Base-by-base conservation (phyloP, 2,113 vertebrate species). In the Phoxinus phoxinus region DNA sequence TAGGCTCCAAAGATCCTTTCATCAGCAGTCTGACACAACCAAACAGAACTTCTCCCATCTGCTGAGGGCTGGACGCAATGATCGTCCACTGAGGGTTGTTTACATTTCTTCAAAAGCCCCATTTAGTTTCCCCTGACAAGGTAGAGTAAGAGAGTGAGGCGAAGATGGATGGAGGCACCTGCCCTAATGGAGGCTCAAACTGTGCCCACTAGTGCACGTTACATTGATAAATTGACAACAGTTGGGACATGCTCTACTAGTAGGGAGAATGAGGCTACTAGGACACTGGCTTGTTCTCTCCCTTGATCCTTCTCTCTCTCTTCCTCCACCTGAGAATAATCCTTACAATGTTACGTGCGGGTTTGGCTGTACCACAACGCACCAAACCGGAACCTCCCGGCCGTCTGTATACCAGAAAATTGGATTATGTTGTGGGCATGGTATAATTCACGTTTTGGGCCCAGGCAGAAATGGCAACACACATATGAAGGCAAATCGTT, bases 201-300 rank as follows among this genome's bases (percentile, higher is more conserved):
- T 99, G 98, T 98, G 97, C 97, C 97, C 96, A 99, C 96, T 95
- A 97, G 97, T 96, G 97, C 97, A 98, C 95, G 95, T 93, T 98
- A 99, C 97, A 96, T 96, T 99, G 98, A 99, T 98, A 98, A 99
- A 99, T 99, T 97, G 97, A 99, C 97, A 97, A 97, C 97, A 97
- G 97, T 97, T 97, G 96, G 97, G 97, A 97, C 95, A 96, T 96
- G 97, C 96, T 97, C 96, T 91, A 96, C 96, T 96, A 95, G 96
- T 96, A 97, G 96, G 94, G 94, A 96, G 96, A 98, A 97, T 96
- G 96, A 96, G 97, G 96, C 97, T 95, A 96, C 84, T 92, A 98
- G 97, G 97, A 97, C 96, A 88, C 77, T 77, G 87, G 89, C 76
- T 87, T 85, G 59, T 75, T 85, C 79, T 84, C 46, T 75, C 74